Percentiles rank a stretch among this genome's conserved stretches.
These are phyloP conservation scores for Oegoconia quadripuncta DNA, from an alignment of 2,888 invertebrate species.

Conservation along the genomic window DNA sequence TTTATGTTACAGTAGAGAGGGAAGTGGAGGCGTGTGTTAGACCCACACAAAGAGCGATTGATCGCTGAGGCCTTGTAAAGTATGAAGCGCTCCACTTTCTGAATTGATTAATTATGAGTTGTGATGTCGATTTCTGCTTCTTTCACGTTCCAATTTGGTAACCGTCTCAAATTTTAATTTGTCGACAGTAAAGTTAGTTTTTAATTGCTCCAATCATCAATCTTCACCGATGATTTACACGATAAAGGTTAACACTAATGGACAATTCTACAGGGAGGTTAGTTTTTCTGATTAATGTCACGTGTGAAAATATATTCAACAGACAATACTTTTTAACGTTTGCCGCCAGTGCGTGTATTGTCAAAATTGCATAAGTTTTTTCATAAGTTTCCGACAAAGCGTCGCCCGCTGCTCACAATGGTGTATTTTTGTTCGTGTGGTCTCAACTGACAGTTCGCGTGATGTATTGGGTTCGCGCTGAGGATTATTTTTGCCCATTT, in stretches of 20 bases:
- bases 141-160: conserved; percentile 55
- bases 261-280: conserved; percentile 29
- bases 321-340: conserved; percentile 33
- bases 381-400: conserved; percentile 69
- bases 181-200: conserved; percentile 48
- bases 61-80: conserved; percentile 59
- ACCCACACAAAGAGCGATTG: conserved; percentile 75
- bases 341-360: conserved; percentile 55
- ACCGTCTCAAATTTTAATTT: conserved; percentile 46
- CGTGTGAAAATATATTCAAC: conserved; percentile 39
- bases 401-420: conserved; percentile 58
- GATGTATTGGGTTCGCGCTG: conserved; percentile 72
- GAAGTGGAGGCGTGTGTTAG: conserved; percentile 57
- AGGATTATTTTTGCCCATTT: conserved; percentile 78
- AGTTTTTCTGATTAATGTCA: conserved; percentile 30
- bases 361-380: conserved; percentile 74
- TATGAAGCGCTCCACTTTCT: conserved; percentile 62
- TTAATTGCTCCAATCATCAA: conserved; percentile 56
- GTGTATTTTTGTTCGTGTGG: conserved; percentile 77
- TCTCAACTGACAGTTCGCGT: conserved; percentile 73
- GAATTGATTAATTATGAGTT: conserved; percentile 74
- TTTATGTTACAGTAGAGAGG: conserved; percentile 46
- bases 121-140: conserved; percentile 44
- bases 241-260: conserved; percentile 31
- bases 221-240: conserved; percentile 45